Evolutionary conservation across 1,140 invertebrate genomes (phyloP).

Genomic region (Drosophila sucinea): DNA sequence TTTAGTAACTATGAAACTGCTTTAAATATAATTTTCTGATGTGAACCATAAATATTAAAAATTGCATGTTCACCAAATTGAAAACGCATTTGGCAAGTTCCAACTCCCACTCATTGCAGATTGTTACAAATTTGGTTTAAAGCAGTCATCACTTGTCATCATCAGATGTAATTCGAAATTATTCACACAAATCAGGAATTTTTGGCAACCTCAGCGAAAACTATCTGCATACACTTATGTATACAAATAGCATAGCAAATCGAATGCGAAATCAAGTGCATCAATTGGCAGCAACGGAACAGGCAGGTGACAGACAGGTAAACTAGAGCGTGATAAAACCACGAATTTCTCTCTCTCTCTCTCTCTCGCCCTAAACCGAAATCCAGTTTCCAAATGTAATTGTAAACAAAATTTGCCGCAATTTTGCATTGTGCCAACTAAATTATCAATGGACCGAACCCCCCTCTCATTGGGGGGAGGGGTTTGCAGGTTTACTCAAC

Average conservation of each 20-base stretch:
- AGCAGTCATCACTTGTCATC: not conserved
- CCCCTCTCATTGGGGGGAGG: not conserved
- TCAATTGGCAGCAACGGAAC: not conserved
- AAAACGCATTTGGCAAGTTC: not conserved
- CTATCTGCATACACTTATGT: not conserved
- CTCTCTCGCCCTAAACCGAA: no score
- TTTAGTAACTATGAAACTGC: no score
- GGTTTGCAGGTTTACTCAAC: not conserved
- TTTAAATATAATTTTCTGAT: no score
- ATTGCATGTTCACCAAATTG: not conserved
- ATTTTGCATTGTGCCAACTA: not conserved
- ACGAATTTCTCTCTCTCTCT: not conserved
- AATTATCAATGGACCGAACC: not conserved
- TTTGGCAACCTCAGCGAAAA: conserved; percentile 1
- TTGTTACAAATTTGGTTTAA: not conserved
- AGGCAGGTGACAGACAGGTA: conserved; percentile 8
- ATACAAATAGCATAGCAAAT: no score
- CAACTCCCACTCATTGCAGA: not conserved
- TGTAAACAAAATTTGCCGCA: no score
- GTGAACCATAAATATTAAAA: not conserved
- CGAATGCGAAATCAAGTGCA: not conserved
- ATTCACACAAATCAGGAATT: conserved; percentile 2
- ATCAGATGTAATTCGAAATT: not conserved
- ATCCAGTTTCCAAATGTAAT: no score
- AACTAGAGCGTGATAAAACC: not conserved